Percentiles rank a stretch among this genome's conserved stretches.
Evolutionary conservation across 2,797 vertebrate genomes (phyloP).

Genomic region (Denticeps clupeoides): DNA sequence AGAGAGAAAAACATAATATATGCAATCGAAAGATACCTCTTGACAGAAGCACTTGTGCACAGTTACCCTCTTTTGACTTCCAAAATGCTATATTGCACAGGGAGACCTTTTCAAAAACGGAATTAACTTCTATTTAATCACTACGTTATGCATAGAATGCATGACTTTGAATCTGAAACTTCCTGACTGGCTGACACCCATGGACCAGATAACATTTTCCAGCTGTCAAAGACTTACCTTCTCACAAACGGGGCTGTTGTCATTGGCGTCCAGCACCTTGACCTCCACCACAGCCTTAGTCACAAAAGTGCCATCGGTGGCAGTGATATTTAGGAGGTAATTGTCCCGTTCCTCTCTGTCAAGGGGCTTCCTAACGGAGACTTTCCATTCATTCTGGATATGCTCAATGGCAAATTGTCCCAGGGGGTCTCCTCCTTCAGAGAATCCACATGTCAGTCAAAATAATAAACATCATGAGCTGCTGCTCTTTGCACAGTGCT

Average conservation of each 20-base stretch:
- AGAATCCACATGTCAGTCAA: conserved; percentile 28
- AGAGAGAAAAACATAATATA: conserved; percentile 8
- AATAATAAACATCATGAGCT: conserved; percentile 17
- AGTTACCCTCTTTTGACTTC: conserved; percentile 20
- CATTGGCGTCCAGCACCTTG: conserved; percentile 95
- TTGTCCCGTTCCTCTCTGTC: conserved; percentile 89
- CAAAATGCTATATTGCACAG: conserved; percentile 23
- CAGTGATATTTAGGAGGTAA: conserved; percentile 92
- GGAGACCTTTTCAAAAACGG: conserved; percentile 21
- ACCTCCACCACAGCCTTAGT: conserved; percentile 89
- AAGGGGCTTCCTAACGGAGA: conserved; percentile 84
- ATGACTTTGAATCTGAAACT: too few species aligned
- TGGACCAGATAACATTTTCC: conserved; percentile 9
- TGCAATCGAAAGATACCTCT: conserved; percentile 9
- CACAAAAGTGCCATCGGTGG: conserved; percentile 88
- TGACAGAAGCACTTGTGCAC: conserved; percentile 6
- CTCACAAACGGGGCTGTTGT: conserved; percentile 90
- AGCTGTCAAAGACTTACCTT: conserved; percentile 61
- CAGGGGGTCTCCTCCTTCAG: conserved; percentile 82
- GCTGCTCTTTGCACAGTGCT: not conserved
- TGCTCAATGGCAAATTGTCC: conserved; percentile 91
- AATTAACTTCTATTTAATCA: too few species aligned
- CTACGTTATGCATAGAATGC: too few species aligned
- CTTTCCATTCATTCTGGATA: conserved; percentile 92
- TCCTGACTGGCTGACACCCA: conserved; percentile 6